These are phyloP conservation scores for Dorcus hopei DNA, from an alignment of 2,888 invertebrate species.

Conservation along the genomic window DNA sequence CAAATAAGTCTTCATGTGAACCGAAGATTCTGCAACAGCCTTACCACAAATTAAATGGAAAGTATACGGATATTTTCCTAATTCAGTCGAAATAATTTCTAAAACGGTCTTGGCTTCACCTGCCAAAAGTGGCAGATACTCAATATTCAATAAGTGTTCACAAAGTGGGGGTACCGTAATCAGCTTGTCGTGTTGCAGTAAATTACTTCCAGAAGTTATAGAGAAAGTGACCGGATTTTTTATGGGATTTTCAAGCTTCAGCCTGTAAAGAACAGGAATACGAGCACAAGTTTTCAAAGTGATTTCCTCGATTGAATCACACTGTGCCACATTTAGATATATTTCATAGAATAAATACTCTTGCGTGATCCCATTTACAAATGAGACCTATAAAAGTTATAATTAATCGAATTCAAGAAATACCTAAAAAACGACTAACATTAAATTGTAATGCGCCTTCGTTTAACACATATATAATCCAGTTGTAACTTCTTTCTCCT, in stretches of 20 bases:
- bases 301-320: constrained; percentile 37
- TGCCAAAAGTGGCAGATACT: constrained; percentile 33
- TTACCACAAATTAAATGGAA: constrained; percentile 33
- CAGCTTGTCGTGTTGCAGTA: background rate
- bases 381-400: constrained; percentile 36
- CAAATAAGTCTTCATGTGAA: constrained; percentile 33
- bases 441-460: constrained; percentile 43
- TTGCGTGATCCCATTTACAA: constrained; percentile 39
- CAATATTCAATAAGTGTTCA: constrained; percentile 28
- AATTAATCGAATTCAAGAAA: background rate
- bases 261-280: constrained; percentile 29
- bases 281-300: constrained; percentile 39
- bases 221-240: constrained; percentile 35
- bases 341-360: constrained; percentile 46
- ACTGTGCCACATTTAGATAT: constrained; percentile 36
- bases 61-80: constrained; percentile 35
- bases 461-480: constrained; percentile 44
- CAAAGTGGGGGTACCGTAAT: constrained; percentile 6
- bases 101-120: constrained; percentile 24
- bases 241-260: constrained; percentile 44
- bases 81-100: constrained; percentile 27
- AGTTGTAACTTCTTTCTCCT: constrained; percentile 36
- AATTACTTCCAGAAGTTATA: constrained; percentile 24
- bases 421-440: constrained; percentile 25
- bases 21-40: constrained; percentile 31